These are phyloP conservation scores for Tiaroga cobitis DNA, from an alignment of 2,797 vertebrate genomes.

Conservation along the genomic window DNA sequence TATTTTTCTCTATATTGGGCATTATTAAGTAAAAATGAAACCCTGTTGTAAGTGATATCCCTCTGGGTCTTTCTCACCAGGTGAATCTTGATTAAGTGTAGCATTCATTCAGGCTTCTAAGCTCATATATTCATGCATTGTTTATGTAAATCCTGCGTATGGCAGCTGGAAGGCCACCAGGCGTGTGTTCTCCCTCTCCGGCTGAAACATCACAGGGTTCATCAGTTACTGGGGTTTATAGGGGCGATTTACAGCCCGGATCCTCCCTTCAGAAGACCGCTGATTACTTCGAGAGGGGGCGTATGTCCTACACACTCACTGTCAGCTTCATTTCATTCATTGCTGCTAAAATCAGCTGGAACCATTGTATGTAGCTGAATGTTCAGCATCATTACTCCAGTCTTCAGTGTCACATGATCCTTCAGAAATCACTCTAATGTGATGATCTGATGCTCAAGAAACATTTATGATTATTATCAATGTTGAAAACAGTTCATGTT, in stretches of 20 bases:
- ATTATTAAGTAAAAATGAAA: not conserved
- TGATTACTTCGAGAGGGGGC: not conserved
- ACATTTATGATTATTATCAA: not conserved
- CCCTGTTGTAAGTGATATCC: not conserved
- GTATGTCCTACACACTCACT: not conserved
- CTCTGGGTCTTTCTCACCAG: not conserved
- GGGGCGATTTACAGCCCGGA: not conserved
- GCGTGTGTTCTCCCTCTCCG: not conserved
- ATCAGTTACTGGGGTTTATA: not conserved
- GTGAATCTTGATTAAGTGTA: not conserved
- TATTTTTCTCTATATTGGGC: too few relatives aligned
- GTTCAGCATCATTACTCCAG: not conserved
- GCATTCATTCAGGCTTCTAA: slow-evolving; percentile 47
- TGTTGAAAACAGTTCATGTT: not conserved
- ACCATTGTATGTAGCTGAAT: not conserved
- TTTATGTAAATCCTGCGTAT: slow-evolving; percentile 73
- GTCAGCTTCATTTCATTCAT: not conserved
- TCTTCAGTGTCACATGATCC: not conserved
- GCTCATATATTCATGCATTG: slow-evolving; percentile 73
- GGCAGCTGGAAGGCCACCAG: slow-evolving; percentile 53
- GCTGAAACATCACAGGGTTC: slow-evolving; percentile 30
- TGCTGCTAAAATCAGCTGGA: not conserved
- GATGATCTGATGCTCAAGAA: not conserved
- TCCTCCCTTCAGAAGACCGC: not conserved
- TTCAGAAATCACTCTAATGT: not conserved